These are phyloP conservation scores for Ctenomys sociabilis DNA, from an alignment of 2,113 vertebrate genomes.

Conservation along the genomic window DNA sequence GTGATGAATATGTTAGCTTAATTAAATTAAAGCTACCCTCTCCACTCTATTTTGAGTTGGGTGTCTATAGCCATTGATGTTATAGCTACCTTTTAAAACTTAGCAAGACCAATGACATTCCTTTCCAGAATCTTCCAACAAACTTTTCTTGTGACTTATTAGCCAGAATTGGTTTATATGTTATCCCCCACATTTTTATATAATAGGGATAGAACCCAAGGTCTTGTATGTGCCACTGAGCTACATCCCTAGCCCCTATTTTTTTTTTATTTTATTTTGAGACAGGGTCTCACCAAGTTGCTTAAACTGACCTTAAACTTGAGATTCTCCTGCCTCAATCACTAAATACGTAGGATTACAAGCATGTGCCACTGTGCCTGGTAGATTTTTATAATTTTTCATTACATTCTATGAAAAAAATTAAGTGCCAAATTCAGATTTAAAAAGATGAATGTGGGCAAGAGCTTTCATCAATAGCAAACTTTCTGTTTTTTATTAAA, in stretches of 20 bases:
- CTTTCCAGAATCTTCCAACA: slow-evolving; percentile 35
- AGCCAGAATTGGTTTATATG: background rate
- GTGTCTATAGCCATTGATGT: background rate
- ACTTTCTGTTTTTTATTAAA: slow-evolving; percentile 45
- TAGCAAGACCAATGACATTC: background rate
- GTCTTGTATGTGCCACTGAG: background rate
- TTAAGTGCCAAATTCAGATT: background rate
- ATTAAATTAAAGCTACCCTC: background rate
- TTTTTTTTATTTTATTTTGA: background rate
- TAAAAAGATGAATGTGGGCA: slow-evolving; percentile 41
- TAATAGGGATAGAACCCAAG: background rate
- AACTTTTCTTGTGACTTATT: background rate
- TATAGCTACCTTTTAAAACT: background rate
- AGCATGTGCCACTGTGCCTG: no score
- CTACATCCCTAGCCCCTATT: background rate
- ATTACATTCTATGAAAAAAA: background rate
- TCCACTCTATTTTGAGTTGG: background rate
- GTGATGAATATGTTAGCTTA: background rate
- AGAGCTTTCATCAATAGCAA: slow-evolving; percentile 20
- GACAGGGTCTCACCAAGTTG: background rate
- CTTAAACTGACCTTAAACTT: background rate
- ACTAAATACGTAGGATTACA: background rate
- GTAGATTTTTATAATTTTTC: background rate
- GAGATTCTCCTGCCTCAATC: background rate
- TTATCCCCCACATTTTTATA: background rate